Base-by-base conservation (phyloP, 2,888 invertebrate species). In the Galerucella pusilla region DNA sequence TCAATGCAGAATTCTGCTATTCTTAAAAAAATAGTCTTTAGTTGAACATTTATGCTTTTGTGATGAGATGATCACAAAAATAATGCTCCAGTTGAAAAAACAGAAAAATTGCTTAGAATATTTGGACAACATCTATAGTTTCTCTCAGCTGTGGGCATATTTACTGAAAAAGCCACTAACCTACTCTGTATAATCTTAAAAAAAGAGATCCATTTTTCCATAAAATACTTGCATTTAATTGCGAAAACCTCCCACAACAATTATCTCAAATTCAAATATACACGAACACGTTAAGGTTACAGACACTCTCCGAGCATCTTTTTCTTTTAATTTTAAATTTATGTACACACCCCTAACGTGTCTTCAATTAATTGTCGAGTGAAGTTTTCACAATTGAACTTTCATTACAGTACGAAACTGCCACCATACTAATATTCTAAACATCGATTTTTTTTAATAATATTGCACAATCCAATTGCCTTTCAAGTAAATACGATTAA, bases 191-290 rank as follows among this genome's bases (percentile, higher is more conserved):
- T 61, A 73, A 77, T 71, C 54, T 76, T 78, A 79, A 77, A 78
- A 73, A 81, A 73, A 80, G 81, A 83, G 82, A 83, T 83, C 82
- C 79, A 80, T 79, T 78, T 73, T 73, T 77, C 72, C 75, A 77
- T 74, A 75, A 75, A 77, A 76, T 73, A 75, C 69, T 65, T 65
- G 35, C 35, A 63, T 65, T 63, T 6, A 45, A 25, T 45, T 35
- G 45, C 64, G 20, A 65, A 20, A 65, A 65, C 46, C 64, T 46
- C 64, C 28, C 6, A 5, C 45, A 49, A 65, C 46, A 57, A 57
- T 57, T 10, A 57, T 7, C 9, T 16, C 9, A 57, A 57, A 57
- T 10, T 16, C 57, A 57, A 57, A 57, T 57, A 20, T 57, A 57
- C 57, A 57, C 57, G 16, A 57, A 1, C 57, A 57, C 57, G 57